Conservation (phyloP, 1,140 invertebrate genomes). For the Bombus confusus region DNA sequence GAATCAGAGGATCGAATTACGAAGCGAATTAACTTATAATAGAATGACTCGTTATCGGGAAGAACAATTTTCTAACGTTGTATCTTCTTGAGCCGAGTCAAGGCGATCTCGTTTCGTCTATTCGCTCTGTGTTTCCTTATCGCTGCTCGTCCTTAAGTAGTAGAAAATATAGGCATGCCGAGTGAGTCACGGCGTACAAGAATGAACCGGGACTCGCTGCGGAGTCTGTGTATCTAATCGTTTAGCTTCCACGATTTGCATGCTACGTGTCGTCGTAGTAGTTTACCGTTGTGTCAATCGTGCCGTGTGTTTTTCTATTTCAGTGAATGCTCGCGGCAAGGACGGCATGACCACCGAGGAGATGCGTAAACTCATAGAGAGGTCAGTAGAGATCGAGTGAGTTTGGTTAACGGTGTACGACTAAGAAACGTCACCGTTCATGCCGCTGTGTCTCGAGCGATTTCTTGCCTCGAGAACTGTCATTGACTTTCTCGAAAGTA, state of each 20-base stretch:
- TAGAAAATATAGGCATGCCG: conserved; percentile 66
- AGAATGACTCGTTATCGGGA: not conserved
- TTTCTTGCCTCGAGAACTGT: conserved; percentile 54
- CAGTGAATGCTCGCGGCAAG: conserved; percentile 89
- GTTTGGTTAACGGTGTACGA: conserved; percentile 63
- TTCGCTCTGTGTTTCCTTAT: conserved; percentile 3
- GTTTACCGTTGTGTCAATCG: conserved; percentile 80
- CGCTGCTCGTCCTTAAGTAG: conserved; percentile 58
- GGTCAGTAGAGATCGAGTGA: conserved; percentile 86
- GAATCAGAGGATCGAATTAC: conserved; percentile 16
- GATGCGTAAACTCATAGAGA: conserved; percentile 97
- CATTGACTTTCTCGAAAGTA: conserved; percentile 44
- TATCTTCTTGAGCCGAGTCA: not conserved
- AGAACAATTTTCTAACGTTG: not conserved
- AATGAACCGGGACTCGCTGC: conserved; percentile 62
- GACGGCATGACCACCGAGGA: conserved; percentile 96
- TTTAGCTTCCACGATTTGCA: conserved; percentile 69
- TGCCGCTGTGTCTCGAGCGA: conserved; percentile 66
- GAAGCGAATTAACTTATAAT: not conserved
- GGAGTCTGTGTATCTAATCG: conserved; percentile 65
- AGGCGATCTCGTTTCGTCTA: conserved; percentile 6
- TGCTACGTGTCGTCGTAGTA: conserved; percentile 78
- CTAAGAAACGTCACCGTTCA: conserved; percentile 55
- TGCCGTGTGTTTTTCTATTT: conserved; percentile 85
- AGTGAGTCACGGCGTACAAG: conserved; percentile 54